Conservation (phyloP, 2,797 vertebrate genomes). For the Syndactyla subalaris region DNA sequence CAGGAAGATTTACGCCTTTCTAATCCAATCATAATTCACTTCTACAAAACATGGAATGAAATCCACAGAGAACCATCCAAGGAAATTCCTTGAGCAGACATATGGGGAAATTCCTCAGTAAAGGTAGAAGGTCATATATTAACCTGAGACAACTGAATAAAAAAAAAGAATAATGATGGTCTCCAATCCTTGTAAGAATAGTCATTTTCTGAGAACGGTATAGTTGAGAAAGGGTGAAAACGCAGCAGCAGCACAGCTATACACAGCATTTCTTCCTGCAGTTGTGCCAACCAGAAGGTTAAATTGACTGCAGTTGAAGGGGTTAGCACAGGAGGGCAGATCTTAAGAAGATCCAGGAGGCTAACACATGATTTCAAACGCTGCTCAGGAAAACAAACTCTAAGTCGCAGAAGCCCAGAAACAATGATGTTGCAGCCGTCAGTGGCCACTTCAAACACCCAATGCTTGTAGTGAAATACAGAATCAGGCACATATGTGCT, state of each 20-base stretch:
- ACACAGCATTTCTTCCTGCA: background rate
- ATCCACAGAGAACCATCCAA: constrained; percentile 46
- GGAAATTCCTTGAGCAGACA: constrained; percentile 61
- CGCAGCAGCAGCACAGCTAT: background rate
- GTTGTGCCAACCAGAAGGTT: background rate
- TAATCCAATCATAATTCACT: constrained; percentile 66
- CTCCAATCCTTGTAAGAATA: background rate
- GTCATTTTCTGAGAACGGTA: background rate
- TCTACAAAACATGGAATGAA: constrained; percentile 51
- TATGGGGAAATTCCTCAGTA: constrained; percentile 55
- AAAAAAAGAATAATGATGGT: background rate
- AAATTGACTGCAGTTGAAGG: background rate
- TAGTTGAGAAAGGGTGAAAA: background rate
- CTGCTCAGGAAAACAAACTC: background rate
- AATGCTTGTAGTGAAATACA: background rate
- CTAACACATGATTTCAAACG: background rate
- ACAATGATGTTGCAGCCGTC: background rate
- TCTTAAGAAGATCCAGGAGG: background rate
- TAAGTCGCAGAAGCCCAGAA: background rate
- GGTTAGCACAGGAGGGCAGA: background rate
- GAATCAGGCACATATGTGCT: background rate
- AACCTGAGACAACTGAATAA: constrained; percentile 36
- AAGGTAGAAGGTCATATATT: constrained; percentile 65
- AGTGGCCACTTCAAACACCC: background rate
- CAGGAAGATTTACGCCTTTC: constrained; percentile 64